Percentiles rank a stretch among this genome's conserved stretches.
Evolutionary conservation across 2,888 invertebrate genomes (phyloP).

Genomic region (Oithona nana): DNA sequence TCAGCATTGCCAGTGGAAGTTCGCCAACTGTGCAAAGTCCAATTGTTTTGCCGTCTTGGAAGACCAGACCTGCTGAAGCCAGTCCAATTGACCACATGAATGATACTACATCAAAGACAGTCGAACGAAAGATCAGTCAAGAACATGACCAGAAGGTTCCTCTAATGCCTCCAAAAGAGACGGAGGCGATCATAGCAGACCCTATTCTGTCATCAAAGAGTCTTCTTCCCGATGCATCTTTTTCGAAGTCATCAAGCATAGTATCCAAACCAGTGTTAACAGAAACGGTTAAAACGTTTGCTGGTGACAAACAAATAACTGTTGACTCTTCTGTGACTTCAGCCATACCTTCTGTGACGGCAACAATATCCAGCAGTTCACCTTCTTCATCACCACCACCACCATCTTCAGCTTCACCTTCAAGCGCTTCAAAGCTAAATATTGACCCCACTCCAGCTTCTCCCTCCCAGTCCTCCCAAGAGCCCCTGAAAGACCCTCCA

Average conservation of each 20-base stretch:
- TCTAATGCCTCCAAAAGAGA: background rate
- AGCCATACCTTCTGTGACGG: background rate
- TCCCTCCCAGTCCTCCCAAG: background rate
- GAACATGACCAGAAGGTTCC: no score
- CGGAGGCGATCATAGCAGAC: background rate
- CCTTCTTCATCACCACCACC: no score
- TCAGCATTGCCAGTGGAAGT: background rate
- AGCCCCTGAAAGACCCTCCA: slow-evolving; percentile 10
- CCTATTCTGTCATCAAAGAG: no score
- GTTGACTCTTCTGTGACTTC: background rate
- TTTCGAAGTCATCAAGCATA: background rate
- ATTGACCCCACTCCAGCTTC: background rate
- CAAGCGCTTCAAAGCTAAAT: no score
- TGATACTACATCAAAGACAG: background rate
- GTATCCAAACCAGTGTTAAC: no score
- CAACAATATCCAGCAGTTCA: background rate
- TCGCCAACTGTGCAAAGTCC: background rate
- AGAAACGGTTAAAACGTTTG: no score
- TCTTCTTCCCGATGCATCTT: no score
- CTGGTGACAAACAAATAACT: background rate
- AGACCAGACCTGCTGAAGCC: no score
- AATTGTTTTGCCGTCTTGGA: background rate
- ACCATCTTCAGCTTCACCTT: no score
- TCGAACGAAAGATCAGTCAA: no score
- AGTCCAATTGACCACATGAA: background rate